Evolutionary conservation across 2,797 vertebrate genomes (phyloP), one percentile per base, ranked within the genome.

Genomic region (Eulemur rubriventer): DNA sequence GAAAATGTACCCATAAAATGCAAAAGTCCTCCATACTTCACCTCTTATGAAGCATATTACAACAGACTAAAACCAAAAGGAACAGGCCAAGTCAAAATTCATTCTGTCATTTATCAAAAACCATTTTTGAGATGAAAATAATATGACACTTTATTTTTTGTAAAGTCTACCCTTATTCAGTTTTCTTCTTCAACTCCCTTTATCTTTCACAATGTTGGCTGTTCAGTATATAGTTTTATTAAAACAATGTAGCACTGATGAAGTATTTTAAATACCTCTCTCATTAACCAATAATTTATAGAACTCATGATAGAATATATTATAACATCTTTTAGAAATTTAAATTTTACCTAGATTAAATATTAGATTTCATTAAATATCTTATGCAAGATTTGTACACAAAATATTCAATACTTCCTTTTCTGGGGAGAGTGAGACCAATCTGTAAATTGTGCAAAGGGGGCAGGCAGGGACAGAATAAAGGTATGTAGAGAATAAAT

Each of bases 261-360:
- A 95, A 63, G 79, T 46, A 63, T 69, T 94, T 95, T 14, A 91
- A 86, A 83, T 70, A 2, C 7, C 3, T 87, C 61, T 59, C 30
- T 80, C 7, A 89, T 26, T 85, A 59, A 63, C 14, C 9, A 82
- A 69, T 55, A 78, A 46, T 55, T 84, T 82, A 48, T 33, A n/a
- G 14, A 89, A 61, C 41, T 52, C 18, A 91, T 63, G 84, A 6
- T n/a, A 88, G 20, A 73, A 69, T 46, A 94, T 82, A 81, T 67
- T 61, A 65, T 26, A 79, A 6, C 2, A 41, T 79, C 12, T 76
- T 81, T 65, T 33, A 67, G 26, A 10, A 48, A 92, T 69, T 72
- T 92, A 82, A 88, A 50, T 97, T 89, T 79, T 65, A 57, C 41
- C 48, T 78, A 95, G 28, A 33, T 69, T 92, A 95, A 85, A 79